Base-by-base conservation (phyloP, 2,797 vertebrate genomes). In the Nyctalus aviator region DNA sequence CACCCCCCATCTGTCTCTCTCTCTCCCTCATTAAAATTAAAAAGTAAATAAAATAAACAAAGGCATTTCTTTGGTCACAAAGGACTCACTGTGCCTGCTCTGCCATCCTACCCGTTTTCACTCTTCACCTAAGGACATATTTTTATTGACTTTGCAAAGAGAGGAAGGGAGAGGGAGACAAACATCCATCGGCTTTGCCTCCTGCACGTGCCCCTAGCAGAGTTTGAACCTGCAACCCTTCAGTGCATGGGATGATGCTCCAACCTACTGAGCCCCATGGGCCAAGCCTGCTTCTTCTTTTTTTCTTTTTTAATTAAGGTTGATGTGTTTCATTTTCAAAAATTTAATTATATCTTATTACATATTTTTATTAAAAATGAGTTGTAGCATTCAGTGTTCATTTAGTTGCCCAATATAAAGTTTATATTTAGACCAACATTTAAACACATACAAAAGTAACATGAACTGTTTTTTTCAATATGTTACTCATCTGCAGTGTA, bases 351-450 rank as follows among this genome's bases (percentile, higher is more conserved):
- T 2, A 72, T 82, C 88, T 76, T 59, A 64, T 69, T 88, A 91
- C 14, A 21, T 35, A 64, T 71, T 88, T 90, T 88, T 32, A 44
- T 71, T 76, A 69, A 84, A 84, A 93, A 76, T 79, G 48, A 90
- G 46, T 76, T 93, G 46, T 85, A 83, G 23, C 55, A 86, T 48
- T 91, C 62, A n/a, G 13, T 86, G 32, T 82, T 93, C 46, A 66
- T 81, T 76, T 85, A 91, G 23, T 53, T 93, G 55, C 32, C 32
- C 75, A 83, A 89, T 37, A 73, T 89, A 83, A 95, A 91, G 46
- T 88, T 21, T 55, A 21, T 73, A 44, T 76, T 37, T 88, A 72
- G 44, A 88, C 32, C 6, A 86, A 93, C 27, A 82, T 37, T 32
- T 27, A 59, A 23, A 72, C 6, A 44, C 9, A 59, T 62, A 78